Conservation (phyloP, 2,797 vertebrate species). For the Numenius phaeopus region DNA sequence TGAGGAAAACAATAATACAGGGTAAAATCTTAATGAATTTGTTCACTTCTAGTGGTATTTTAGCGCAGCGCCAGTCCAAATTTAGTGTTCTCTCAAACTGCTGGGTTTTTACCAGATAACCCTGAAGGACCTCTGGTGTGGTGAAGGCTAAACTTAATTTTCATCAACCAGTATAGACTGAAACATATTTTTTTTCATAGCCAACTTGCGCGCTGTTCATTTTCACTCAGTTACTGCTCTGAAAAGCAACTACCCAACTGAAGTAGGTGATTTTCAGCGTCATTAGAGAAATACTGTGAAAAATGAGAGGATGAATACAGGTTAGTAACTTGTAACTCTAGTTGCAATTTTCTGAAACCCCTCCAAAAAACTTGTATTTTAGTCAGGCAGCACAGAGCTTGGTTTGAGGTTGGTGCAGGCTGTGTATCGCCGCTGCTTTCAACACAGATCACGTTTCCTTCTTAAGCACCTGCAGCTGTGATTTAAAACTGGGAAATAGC, state of each 20-base stretch:
- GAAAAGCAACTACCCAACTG: neutral
- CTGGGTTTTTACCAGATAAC: neutral
- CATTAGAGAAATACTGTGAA: neutral
- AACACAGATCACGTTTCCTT: neutral
- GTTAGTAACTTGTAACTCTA: neutral
- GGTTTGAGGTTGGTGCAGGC: neutral
- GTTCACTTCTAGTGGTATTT: neutral
- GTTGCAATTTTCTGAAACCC: neutral
- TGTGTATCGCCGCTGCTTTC: neutral
- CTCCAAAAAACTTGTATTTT: fast-evolving
- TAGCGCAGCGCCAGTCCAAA: constrained; percentile 40
- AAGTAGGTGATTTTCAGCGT: neutral
- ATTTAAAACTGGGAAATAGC: neutral
- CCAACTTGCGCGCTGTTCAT: neutral
- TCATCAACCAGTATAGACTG: neutral
- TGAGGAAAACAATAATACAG: neutral
- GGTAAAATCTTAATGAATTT: neutral
- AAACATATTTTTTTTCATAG: fast-evolving
- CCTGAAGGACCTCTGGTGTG: neutral
- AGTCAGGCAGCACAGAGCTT: neutral
- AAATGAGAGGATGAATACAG: neutral
- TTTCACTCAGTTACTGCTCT: neutral
- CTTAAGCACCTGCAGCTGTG: neutral
- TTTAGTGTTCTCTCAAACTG: neutral
- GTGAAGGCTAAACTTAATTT: neutral